Percentiles rank a stretch among this genome's conserved stretches.
Conservation (phyloP, 2,113 vertebrate genomes). For the Tricholaema leucomelas region DNA sequence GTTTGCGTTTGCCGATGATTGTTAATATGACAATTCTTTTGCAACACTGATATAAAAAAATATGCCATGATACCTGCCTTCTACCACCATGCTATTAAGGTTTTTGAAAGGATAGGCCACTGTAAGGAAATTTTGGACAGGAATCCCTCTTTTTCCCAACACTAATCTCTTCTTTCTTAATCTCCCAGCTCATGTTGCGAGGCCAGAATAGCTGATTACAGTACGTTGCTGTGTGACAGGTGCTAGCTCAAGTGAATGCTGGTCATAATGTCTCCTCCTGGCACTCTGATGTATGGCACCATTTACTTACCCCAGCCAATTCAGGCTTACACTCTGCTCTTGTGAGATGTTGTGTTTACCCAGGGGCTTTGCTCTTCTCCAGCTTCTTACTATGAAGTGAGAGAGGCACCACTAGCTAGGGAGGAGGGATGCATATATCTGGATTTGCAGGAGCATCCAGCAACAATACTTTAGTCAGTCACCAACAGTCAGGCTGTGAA, state of each 20-base stretch:
- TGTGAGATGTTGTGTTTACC: neutral
- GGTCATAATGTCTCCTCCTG: neutral
- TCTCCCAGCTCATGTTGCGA: neutral
- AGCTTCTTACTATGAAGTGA: neutral
- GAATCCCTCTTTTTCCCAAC: neutral
- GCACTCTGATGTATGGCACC: neutral
- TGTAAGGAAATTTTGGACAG: neutral
- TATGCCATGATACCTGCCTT: neutral
- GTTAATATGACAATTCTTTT: neutral
- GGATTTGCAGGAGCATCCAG: neutral
- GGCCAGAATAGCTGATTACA: neutral
- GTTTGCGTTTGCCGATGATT: neutral
- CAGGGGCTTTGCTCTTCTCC: neutral
- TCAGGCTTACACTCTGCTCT: neutral
- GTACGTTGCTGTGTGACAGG: neutral
- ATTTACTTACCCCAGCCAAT: neutral
- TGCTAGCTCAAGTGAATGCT: neutral
- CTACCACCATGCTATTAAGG: neutral
- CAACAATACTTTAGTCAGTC: neutral
- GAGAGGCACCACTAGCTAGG: neutral
- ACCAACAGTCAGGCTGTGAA: neutral
- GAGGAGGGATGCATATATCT: neutral
- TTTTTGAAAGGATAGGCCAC: neutral
- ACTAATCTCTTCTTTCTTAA: neutral
- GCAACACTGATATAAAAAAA: neutral